A percentile compares a stretch with the other conserved stretches of the same genome.
Conservation (phyloP, 2,888 invertebrate species). For the Tridacna gigas region DNA sequence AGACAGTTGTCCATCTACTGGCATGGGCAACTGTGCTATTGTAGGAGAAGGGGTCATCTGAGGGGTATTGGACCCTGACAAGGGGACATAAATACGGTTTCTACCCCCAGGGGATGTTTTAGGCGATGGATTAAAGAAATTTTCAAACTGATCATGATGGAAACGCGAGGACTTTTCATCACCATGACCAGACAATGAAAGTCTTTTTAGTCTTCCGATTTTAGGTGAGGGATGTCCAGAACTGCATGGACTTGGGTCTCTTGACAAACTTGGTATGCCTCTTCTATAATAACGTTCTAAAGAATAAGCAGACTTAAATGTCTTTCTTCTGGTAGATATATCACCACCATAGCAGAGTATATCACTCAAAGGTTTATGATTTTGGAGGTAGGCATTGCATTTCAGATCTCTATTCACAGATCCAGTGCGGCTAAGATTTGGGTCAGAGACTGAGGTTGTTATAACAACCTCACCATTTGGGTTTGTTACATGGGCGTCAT, state of each 20-base stretch:
- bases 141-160: conserved; percentile 19
- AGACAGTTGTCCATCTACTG: conserved; percentile 2
- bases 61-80: background rate
- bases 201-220: background rate
- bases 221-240: background rate
- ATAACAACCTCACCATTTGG: conserved; percentile 22
- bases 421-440: background rate
- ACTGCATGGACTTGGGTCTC: background rate
- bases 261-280: background rate
- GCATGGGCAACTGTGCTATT: background rate
- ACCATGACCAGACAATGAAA: too few relatives aligned
- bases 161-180: background rate
- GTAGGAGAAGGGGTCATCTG: background rate
- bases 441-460: background rate
- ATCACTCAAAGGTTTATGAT: background rate
- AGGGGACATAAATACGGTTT: conserved; percentile 19
- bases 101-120: conserved; percentile 14
- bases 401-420: background rate
- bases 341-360: background rate
- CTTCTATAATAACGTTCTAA: background rate
- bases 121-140: conserved; percentile 19
- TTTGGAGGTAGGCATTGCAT: too few relatives aligned
- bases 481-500: background rate
- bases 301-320: background rate
- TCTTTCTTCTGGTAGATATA: background rate